Evolutionary conservation across 1,140 invertebrate species (phyloP), one percentile per base, ranked within the genome.

Genomic region (Drosophila leontia): DNA sequence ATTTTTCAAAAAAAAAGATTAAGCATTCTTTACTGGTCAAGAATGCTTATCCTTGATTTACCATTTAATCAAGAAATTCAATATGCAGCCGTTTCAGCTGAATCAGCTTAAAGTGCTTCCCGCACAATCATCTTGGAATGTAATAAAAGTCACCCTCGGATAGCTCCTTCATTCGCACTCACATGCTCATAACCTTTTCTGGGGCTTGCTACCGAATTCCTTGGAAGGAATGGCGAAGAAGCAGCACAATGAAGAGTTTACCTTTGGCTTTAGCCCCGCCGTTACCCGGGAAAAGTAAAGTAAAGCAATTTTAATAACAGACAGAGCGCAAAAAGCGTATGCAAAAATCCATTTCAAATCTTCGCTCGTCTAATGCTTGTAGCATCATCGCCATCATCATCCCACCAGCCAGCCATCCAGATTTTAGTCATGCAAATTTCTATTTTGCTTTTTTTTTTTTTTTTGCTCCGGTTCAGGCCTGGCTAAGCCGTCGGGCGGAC

Each of bases 261-360:
- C 74, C 74, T 60, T 68, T 57, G 12, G 37, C 47, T 51, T 51
- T 69, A 39, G 61, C 26, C 34, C 19, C 68, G 37, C 13, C 58
- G 47, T 26, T 56, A 48, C 44, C 51, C 3, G 11, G 35, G 13
- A 2, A 72, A 60, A 51, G 69, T 32, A 72, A 51, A 59, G 69
- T 59, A 72, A 72, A 76, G 72, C 45, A 76, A 86, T 82, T 82
- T 86, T 82, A 80, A 87, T 86, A 86, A 82, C 82, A 87, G 79
- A 85, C 82, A 81, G 69, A 80, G 71, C 70, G 42, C 51, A 72
- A 82, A 78, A 82, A 82, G 74, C 83, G 65, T 78, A 78, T 82
- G 75, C 70, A 69, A 70, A 84, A 86, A 87, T 87, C 83, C 82
- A 82, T 86, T 79, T 68, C 55, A 82, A 82, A 86, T 86, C 83